Evolutionary conservation across 2,797 vertebrate genomes (phyloP).

Genomic region (Phalloptychus januarius): DNA sequence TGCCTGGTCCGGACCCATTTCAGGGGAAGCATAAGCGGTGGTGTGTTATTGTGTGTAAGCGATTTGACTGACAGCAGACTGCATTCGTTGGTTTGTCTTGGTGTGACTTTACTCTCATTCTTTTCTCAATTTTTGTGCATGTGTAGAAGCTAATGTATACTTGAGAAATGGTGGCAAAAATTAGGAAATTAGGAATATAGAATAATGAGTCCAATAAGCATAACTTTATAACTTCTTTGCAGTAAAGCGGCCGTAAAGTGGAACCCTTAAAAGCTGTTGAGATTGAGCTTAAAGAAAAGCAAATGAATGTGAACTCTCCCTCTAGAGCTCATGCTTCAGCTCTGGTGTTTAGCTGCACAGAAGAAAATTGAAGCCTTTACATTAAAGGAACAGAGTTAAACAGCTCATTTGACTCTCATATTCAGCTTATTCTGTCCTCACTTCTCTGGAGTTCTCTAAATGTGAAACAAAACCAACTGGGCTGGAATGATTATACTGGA

Average conservation of each 20-base stretch:
- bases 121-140: background rate
- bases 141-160: background rate
- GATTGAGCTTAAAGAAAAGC: background rate
- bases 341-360: background rate
- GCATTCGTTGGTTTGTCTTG: too few species aligned
- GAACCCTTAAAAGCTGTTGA: background rate
- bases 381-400: background rate
- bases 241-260: background rate
- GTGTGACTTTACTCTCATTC: too few species aligned
- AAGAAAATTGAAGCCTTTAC: background rate
- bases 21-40: too few species aligned
- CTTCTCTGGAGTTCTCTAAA: slow-evolving; percentile 1
- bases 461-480: slow-evolving; percentile 1
- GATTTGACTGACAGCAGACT: too few species aligned
- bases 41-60: too few species aligned
- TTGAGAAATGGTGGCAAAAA: background rate
- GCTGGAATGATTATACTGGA: slow-evolving; percentile 18
- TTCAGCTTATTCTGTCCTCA: background rate
- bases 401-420: background rate
- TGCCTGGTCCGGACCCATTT: too few species aligned
- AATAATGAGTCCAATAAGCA: background rate
- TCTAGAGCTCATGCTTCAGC: background rate
- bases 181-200: too few species aligned
- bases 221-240: background rate
- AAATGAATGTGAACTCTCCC: slow-evolving; percentile 10